Base-by-base conservation (phyloP, 2,888 invertebrate genomes). In the Cephus nigrinus region DNA sequence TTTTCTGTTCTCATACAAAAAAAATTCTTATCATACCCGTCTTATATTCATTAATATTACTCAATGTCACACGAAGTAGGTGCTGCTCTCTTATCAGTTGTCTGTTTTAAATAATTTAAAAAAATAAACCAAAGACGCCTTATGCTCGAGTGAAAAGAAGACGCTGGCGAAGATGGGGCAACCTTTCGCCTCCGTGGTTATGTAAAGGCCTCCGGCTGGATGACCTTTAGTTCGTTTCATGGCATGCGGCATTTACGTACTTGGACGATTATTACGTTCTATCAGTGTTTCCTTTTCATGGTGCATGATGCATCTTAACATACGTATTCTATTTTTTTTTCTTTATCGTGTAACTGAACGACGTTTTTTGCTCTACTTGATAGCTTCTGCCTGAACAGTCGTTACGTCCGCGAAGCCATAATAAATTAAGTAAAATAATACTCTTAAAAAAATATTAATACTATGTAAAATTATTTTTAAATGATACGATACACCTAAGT, bases 181-280 rank as follows among this genome's bases (percentile, higher is more conserved):
- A 89, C 89, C 89, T 89, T 89, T 89, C 89, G 89, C 88, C 88
- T 89, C 23, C 86, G 87, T 86, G 88, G 88, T 89, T 89, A 89
- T 89, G 89, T 89, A 89, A 55, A 89, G 88, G 83, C 87, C 89
- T 87, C 88, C 87, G 88, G 87, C 88, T 89, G 82, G 86, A 84
- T 89, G 89, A 89, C 89, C 89, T 89, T 89, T 89, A 88, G 86
- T 88, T 87, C 84, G 87, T 88, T 55, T 87, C 87, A 86, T 87
- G 88, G 89, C 88, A 89, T 87, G 89, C 89, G 89, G 89, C 89
- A 89, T 89, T 89, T 89, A 89, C 89, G 88, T 89, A 89, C 75
- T 72, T 72, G 79, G 79, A 74, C 69, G 75, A 76, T 79, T 82
- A 83, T 83, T 82, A 82, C 82, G 82, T 82, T 82, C 80, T 82